Percentiles rank a stretch among this genome's conserved stretches.
Evolutionary conservation across 1,140 invertebrate species (phyloP).

Genomic region (Scaptomyza montana): DNA sequence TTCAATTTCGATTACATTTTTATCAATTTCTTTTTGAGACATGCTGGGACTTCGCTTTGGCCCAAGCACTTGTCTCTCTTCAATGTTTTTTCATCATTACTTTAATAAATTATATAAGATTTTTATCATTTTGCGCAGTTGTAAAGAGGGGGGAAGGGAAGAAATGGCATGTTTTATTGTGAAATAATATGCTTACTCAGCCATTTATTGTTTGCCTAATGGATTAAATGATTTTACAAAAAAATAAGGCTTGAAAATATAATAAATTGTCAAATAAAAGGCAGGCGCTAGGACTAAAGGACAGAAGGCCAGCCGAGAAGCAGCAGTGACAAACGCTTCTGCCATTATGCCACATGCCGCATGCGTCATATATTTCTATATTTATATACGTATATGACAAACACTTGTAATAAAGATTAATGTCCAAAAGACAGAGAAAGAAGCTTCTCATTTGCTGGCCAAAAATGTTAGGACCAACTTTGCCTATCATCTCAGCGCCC

Average conservation of each 20-base stretch:
- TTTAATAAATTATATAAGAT: constrained; percentile 77
- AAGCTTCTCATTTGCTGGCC: constrained; percentile 15
- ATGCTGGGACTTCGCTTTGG: constrained; percentile 33
- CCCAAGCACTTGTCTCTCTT: constrained; percentile 30
- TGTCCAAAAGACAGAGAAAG: constrained; percentile 36
- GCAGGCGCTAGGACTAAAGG: constrained; percentile 11
- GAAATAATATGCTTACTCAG: constrained; percentile 80
- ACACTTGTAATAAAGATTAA: constrained; percentile 82
- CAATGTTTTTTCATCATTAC: constrained; percentile 59
- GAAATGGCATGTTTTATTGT: constrained; percentile 62
- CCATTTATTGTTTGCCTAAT: constrained; percentile 82
- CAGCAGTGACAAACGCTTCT: constrained; percentile 70
- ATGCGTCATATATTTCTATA: constrained; percentile 30
- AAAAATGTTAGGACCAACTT: constrained; percentile 47
- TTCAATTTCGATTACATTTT: constrained; percentile 58
- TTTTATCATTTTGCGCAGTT: constrained; percentile 67
- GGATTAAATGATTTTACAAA: constrained; percentile 81
- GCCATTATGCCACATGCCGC: constrained; percentile 46
- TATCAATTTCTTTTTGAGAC: constrained; percentile 53
- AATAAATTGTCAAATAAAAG: constrained; percentile 81
- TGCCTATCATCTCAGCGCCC: constrained; percentile 58
- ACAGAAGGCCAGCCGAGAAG: not conserved
- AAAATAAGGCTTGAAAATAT: constrained; percentile 62
- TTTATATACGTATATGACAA: constrained; percentile 57
- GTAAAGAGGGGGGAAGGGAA: constrained; percentile 2